A percentile compares a stretch with the other conserved stretches of the same genome.
Conservation (phyloP, 2,888 invertebrate species). For the Dastarcus helophoroides region DNA sequence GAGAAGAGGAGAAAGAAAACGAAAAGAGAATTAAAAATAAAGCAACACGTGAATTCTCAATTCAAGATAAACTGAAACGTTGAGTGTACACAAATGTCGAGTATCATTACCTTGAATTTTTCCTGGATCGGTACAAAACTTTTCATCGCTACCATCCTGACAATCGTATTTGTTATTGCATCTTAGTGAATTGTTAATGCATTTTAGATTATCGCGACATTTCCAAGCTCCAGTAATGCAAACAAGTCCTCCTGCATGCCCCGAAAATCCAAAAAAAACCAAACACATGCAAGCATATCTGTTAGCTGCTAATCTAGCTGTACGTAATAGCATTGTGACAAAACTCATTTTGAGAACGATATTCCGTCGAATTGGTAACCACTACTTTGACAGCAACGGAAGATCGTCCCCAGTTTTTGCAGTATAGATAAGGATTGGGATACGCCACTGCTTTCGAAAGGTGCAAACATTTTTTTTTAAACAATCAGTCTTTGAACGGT, state of each 20-base stretch:
- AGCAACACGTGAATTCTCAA: not conserved
- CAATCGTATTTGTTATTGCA: slow-evolving; percentile 48
- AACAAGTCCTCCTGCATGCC: slow-evolving; percentile 24
- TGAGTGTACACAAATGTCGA: slow-evolving; percentile 3
- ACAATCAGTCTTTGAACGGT: no score
- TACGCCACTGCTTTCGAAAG: no score
- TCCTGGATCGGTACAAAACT: slow-evolving; percentile 22
- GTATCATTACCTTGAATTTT: slow-evolving; percentile 7
- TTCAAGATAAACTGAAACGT: not conserved
- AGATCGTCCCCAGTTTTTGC: no score
- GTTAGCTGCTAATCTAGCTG: no score
- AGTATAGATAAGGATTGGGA: no score
- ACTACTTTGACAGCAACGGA: no score
- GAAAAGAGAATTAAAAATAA: not conserved
- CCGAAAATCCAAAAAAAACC: no score
- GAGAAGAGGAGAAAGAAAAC: no score
- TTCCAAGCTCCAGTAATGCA: slow-evolving; percentile 43
- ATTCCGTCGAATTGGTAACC: no score
- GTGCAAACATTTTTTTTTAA: no score
- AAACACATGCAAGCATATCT: slow-evolving; percentile 13
- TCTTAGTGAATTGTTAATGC: slow-evolving; percentile 38
- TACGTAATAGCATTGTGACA: no score
- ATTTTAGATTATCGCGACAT: slow-evolving; percentile 41
- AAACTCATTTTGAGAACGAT: no score
- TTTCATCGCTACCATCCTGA: slow-evolving; percentile 43